Conservation (phyloP, 2,888 invertebrate genomes). For the Lasioglossum marginatum region DNA sequence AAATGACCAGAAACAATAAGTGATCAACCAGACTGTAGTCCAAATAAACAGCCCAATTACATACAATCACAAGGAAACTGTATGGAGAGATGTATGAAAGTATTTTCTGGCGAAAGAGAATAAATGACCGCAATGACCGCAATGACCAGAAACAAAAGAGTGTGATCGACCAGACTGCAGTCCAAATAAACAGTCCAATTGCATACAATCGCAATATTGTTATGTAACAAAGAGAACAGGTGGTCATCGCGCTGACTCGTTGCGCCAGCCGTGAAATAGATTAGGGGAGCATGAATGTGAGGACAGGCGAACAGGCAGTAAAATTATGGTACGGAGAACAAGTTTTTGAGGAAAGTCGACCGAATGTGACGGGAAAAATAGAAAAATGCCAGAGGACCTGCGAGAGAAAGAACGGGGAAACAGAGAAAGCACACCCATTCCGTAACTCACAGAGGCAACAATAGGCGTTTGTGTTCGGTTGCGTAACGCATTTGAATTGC, state of each 20-base stretch:
- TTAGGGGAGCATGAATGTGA: background rate
- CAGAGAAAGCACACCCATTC: background rate
- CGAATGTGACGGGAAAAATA: background rate
- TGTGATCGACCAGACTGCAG: no score
- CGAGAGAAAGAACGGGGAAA: background rate
- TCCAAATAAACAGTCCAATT: background rate
- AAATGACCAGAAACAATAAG: no score
- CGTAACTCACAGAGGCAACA: background rate
- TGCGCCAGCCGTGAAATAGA: background rate
- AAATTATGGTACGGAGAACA: background rate
- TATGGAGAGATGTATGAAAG: no score
- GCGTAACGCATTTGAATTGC: constrained; percentile 50
- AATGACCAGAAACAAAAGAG: no score
- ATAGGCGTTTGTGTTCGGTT: constrained; percentile 15
- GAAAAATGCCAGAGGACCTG: background rate
- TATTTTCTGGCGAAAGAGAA: no score
- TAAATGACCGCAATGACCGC: no score
- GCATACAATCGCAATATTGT: background rate
- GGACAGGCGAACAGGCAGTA: background rate
- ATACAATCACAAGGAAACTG: no score
- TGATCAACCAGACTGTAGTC: no score
- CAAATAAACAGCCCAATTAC: no score
- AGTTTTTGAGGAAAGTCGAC: background rate
- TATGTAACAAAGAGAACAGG: background rate
- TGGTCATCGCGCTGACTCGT: background rate